Base-by-base conservation (phyloP, 2,888 invertebrate species). In the Proisotoma minuta region DNA sequence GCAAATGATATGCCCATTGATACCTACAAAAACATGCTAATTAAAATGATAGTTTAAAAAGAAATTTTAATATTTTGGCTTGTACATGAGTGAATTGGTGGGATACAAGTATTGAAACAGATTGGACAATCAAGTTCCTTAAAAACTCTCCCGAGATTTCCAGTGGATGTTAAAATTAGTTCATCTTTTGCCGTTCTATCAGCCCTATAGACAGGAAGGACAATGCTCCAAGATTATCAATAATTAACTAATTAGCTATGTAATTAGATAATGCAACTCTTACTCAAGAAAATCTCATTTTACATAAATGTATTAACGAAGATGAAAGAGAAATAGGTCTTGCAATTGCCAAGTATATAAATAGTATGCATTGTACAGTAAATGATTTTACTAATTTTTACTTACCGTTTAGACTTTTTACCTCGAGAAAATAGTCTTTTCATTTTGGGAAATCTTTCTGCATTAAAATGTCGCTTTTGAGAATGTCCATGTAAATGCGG, bases 111-210 rank as follows among this genome's bases (percentile, higher is more conserved):
- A 47, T 68, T 70, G 57, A 69, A 68, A 27, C 73, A 73, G 10
- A 71, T 52, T 12, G 73, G 73, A 63, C 73, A 73, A 50, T 71
- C 71, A 20, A 73, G 49, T 57, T 73, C 73, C 47, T 71, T 69
- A 23, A 73, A 68, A 34, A 70, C 62, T 60, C 59, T 66, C 1
- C 61, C 60, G 10, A 71, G 58, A 39, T 65, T 61, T 12, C 50
- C 54, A 1, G 56, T 53, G 15, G 64, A 58, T n/a, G n/a, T n/a
- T 0, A 52, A 27, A 34, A 10, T 34, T 15, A 34, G 8, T 10
- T 34, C 34, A 10, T 34, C 8, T 15, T 34, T 15, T 34, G 34
- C 8, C 8, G 15, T 15, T 34, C 15, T 34, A 34, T 34, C 34
- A 10, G 15, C 8, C 15, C 34, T 34, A 15, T n/a, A n/a, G n/a